phyloP scores from a whole-genome alignment of 1,140 invertebrate genomes.

The Camponotus vicinus region DNA sequence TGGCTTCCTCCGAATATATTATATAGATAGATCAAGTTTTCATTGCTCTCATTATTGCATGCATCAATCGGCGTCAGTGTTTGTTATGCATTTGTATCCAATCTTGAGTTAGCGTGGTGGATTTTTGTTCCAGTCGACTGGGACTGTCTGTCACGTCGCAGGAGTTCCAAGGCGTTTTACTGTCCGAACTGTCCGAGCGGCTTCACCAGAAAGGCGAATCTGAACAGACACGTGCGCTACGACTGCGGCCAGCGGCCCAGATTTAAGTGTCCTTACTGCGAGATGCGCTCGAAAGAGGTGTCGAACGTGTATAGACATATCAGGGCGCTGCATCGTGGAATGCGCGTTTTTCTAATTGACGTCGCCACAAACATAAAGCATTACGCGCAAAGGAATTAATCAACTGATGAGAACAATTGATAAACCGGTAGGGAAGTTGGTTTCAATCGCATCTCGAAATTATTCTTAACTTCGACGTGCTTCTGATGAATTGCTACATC shows the following conservation, averaged over 20 bases:
- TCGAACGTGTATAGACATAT: constrained; percentile 77
- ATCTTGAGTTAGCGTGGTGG: constrained; percentile 14
- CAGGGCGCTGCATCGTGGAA: constrained; percentile 64
- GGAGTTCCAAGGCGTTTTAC: constrained; percentile 64
- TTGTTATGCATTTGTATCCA: neutral
- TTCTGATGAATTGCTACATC: no score
- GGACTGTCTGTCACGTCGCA: neutral
- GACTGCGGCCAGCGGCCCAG: constrained; percentile 88
- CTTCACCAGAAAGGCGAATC: constrained; percentile 80
- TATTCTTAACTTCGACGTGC: neutral
- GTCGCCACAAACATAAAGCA: constrained; percentile 33
- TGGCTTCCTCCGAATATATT: no score
- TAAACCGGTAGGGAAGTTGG: neutral
- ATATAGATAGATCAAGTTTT: neutral
- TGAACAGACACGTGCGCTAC: constrained; percentile 86
- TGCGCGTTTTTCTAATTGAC: constrained; percentile 63
- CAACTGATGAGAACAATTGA: neutral
- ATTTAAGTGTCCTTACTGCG: constrained; percentile 85
- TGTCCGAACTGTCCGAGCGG: constrained; percentile 83
- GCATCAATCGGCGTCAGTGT: neutral
- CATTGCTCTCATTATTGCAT: neutral
- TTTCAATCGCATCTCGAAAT: neutral
- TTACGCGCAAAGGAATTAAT: constrained; percentile 51
- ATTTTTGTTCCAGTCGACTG: constrained; percentile 57
- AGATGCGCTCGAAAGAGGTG: constrained; percentile 76